These are phyloP conservation scores for Alauda arvensis DNA, from an alignment of 2,797 vertebrate genomes.

Conservation along the genomic window DNA sequence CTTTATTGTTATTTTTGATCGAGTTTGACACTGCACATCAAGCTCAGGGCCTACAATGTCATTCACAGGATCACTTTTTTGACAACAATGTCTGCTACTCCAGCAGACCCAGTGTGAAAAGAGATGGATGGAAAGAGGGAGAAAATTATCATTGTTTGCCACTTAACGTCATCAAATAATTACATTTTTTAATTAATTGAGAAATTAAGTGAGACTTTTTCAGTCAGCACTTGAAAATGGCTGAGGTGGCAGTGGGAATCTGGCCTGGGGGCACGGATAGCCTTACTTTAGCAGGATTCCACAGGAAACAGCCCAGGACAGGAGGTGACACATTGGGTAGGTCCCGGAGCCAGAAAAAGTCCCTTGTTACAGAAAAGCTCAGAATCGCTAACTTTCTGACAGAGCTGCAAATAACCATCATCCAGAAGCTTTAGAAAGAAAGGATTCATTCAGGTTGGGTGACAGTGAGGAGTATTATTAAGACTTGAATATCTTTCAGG, in stretches of 20 bases:
- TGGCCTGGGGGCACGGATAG: fast-evolving
- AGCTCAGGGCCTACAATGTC: neutral
- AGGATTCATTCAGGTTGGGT: neutral
- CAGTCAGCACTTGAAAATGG: fast-evolving
- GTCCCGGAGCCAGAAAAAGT: neutral
- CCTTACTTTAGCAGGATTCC: neutral
- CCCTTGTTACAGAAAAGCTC: neutral
- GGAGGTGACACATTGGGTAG: fast-evolving
- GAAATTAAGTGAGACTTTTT: neutral
- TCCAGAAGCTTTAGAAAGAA: neutral
- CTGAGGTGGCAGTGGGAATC: fast-evolving
- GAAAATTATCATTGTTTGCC: neutral
- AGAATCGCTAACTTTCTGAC: neutral
- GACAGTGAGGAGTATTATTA: neutral
- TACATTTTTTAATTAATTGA: neutral
- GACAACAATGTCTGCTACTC: neutral
- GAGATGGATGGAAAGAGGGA: neutral
- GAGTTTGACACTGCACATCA: neutral
- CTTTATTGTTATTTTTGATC: neutral
- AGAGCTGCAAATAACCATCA: neutral
- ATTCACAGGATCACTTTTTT: neutral
- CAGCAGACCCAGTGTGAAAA: neutral
- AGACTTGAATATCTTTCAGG: neutral
- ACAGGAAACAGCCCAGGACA: neutral
- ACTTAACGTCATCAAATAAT: neutral